Conservation (phyloP, 2,888 invertebrate genomes). For the Blomia tropicalis region DNA sequence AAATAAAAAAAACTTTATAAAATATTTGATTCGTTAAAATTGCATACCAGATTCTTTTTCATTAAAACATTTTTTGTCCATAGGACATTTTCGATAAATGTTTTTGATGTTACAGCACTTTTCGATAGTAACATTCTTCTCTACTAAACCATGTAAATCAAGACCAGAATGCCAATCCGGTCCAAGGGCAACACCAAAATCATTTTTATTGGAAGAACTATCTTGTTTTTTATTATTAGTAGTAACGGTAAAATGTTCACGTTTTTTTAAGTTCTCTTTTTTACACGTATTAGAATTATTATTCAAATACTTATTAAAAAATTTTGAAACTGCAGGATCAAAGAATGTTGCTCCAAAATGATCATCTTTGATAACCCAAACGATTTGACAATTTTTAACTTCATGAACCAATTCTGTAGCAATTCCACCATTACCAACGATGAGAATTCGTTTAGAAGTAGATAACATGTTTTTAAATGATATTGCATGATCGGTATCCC, state of each 20-base stretch:
- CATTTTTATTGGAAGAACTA: not conserved
- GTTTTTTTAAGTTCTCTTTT: not conserved
- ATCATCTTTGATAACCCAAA: constrained; percentile 85
- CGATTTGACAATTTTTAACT: constrained; percentile 60
- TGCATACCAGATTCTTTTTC: no score
- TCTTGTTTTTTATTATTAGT: not conserved
- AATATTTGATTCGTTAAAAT: not conserved
- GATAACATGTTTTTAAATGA: constrained; percentile 55
- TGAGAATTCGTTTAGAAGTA: constrained; percentile 52
- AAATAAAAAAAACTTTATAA: not conserved
- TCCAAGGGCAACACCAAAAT: constrained; percentile 69
- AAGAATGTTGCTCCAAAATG: constrained; percentile 85
- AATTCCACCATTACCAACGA: constrained; percentile 96
- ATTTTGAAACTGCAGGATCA: constrained; percentile 86
- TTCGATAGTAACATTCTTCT: constrained; percentile 35
- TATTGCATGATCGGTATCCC: constrained; percentile 81
- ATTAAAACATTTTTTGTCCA: no score
- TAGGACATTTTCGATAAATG: no score
- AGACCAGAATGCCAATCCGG: constrained; percentile 82
- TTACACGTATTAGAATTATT: constrained; percentile 19
- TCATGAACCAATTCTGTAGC: constrained; percentile 90
- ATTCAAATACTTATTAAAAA: constrained; percentile 48
- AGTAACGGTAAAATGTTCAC: not conserved
- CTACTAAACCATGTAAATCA: constrained; percentile 41
- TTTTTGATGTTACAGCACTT: constrained; percentile 36